Base-by-base conservation (phyloP, 2,113 vertebrate species). In the Arvicanthis niloticus region DNA sequence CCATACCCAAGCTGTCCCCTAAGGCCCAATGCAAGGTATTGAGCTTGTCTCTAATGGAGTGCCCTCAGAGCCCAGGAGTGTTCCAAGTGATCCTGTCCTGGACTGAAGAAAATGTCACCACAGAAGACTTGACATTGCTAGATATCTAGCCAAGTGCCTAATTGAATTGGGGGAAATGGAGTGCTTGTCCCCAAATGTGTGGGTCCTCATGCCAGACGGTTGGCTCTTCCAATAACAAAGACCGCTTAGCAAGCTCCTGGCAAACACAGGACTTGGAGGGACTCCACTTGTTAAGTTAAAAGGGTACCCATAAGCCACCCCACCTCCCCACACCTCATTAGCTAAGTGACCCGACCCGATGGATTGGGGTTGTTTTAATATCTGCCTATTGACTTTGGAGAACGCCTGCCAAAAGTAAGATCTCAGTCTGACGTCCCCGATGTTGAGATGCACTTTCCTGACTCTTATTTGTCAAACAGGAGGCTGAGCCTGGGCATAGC, bases 301-400 rank as follows among this genome's bases (percentile, higher is more conserved):
- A 96, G 88, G 86, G 81, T 16, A 19, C 67, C 94, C 29, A 13
- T 26, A 1, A 0, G 26, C n/a, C 67, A 11, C 62, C n/a, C 34
- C 45, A 45, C 77, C 5, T 42, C 67, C 24, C 1, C 48, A 60
- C 31, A 40, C 51, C 86, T 88, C 94, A 88, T 97, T 91, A 95
- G 86, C 96, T 88, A 91, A 96, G 78, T 95, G 96, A 93, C 84
- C 53, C 11, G 58, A n/a, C 70, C 92, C 11, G 0, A 1, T 29
- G 17, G 78, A 26, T 5, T 0, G 24, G 37, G 51, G 85, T 62
- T 37, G 7, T 88, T 94, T 93, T 85, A n/a, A 67, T 90, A 56
- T 86, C 96, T 95, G 81, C 81, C 75, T 92, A 37, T 81, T 40
- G 97, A 77, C 93, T 95, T 37, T 53, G 81, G 88, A 45, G 75